A percentile compares a stretch with the other conserved stretches of the same genome.
phyloP scores from a whole-genome alignment of 2,888 invertebrate genomes.

The Drosophila mulleri region DNA sequence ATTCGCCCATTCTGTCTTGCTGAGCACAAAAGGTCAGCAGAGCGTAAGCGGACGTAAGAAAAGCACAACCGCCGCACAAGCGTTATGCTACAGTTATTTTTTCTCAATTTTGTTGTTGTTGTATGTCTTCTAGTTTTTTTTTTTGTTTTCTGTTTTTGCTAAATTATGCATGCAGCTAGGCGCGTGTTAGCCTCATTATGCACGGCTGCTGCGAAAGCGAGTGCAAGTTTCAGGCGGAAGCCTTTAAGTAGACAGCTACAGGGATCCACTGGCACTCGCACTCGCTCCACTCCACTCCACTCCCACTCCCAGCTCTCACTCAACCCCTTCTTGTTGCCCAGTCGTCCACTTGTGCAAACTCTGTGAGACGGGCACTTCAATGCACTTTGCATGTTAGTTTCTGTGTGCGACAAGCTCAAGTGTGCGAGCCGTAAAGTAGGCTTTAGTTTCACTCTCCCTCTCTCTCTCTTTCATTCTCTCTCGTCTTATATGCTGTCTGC shows the following conservation, averaged over 20 bases:
- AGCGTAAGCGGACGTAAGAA: constrained; percentile 28
- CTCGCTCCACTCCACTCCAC: too few relatives aligned
- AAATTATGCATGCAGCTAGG: constrained; percentile 77
- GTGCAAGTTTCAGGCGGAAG: constrained; percentile 53
- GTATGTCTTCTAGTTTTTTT: neutral
- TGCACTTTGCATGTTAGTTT: constrained; percentile 67
- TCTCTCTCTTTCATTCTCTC: neutral
- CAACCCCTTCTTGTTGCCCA: constrained; percentile 5
- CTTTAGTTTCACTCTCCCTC: constrained; percentile 42
- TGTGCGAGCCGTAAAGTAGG: constrained; percentile 58
- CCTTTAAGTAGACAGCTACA: constrained; percentile 67
- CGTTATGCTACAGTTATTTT: constrained; percentile 25
- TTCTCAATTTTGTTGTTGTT: constrained; percentile 4
- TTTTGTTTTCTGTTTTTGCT: constrained; percentile 37
- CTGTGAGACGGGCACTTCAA: constrained; percentile 50
- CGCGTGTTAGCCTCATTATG: constrained; percentile 77
- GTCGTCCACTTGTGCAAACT: constrained; percentile 47
- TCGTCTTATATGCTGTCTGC: constrained; percentile 41
- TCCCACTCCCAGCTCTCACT: neutral
- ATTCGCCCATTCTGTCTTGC: neutral
- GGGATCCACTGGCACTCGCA: neutral
- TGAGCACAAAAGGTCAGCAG: constrained; percentile 51
- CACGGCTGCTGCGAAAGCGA: constrained; percentile 64
- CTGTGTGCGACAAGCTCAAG: constrained; percentile 63
- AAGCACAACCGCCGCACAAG: constrained; percentile 46